These are phyloP conservation scores for Hemithea aestivaria DNA, from an alignment of 2,888 invertebrate genomes.

Conservation along the genomic window DNA sequence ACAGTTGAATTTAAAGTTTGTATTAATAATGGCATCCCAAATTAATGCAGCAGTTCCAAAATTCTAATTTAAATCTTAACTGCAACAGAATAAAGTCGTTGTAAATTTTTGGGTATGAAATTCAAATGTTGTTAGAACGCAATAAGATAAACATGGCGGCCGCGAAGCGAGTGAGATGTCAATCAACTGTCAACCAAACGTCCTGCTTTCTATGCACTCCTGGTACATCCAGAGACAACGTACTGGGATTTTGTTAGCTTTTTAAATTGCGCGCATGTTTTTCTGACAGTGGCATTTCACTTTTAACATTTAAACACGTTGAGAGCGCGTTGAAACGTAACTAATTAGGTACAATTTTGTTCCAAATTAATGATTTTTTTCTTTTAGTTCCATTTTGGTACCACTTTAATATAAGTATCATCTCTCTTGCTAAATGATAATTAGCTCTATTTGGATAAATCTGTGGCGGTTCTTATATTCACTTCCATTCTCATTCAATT, in stretches of 20 bases:
- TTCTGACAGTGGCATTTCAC: slow-evolving; percentile 32
- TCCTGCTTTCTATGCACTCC: slow-evolving; percentile 68
- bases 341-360: slow-evolving; percentile 31
- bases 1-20: slow-evolving; percentile 3
- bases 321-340: slow-evolving; percentile 37
- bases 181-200: slow-evolving; percentile 74
- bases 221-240: slow-evolving; percentile 61
- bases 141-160: slow-evolving; percentile 73
- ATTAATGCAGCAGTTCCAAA: neutral
- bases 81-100: slow-evolving; percentile 6
- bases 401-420: too few species aligned
- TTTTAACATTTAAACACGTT: slow-evolving; percentile 29
- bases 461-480: too few species aligned
- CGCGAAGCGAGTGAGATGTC: slow-evolving; percentile 72
- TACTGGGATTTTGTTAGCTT: slow-evolving; percentile 48
- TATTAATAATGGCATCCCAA: slow-evolving; percentile 10
- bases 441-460: too few species aligned
- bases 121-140: slow-evolving; percentile 36
- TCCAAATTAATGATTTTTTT: slow-evolving; percentile 11
- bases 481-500: too few species aligned
- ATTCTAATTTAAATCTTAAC: slow-evolving; percentile 25
- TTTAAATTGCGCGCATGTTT: slow-evolving; percentile 40
- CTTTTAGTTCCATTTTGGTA: slow-evolving; percentile 1
- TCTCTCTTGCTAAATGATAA: too few species aligned
- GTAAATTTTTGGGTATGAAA: slow-evolving; percentile 17